A percentile compares a stretch with the other conserved stretches of the same genome.
Evolutionary conservation across 2,888 invertebrate species (phyloP).

Genomic region (Oxytorus armatus): DNA sequence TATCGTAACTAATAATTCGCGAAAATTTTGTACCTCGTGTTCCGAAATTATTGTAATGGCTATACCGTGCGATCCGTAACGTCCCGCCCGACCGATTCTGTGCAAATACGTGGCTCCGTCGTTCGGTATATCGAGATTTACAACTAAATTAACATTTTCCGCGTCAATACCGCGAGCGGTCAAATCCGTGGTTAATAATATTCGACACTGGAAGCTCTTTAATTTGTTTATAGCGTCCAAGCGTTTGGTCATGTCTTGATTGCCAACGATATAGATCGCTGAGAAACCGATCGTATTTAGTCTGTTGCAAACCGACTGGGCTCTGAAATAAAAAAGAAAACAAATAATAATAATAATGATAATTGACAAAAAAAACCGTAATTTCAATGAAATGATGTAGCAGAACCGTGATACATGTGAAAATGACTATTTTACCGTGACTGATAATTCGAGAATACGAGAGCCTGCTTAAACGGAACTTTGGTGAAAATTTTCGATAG

Average conservation of each 20-base stretch:
- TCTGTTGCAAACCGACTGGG: conserved; percentile 91
- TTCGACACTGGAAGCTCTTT: conserved; percentile 92
- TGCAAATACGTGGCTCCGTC: conserved; percentile 95
- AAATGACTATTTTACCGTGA: conserved; percentile 85
- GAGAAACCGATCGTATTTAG: conserved; percentile 91
- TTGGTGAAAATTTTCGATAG: conserved; percentile 89
- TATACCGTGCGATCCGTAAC: conserved; percentile 94
- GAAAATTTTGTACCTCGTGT: conserved; percentile 87
- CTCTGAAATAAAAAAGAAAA: conserved; percentile 85
- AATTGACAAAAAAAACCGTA: not conserved
- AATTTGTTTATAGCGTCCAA: conserved; percentile 91
- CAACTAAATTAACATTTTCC: conserved; percentile 95
- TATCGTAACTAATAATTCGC: conserved; percentile 86
- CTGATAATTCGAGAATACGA: conserved; percentile 96
- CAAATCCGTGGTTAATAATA: conserved; percentile 95
- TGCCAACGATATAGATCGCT: conserved; percentile 91
- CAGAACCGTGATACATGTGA: not conserved
- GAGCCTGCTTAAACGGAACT: conserved; percentile 93
- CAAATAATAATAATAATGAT: conserved; percentile 8
- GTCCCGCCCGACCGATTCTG: conserved; percentile 97
- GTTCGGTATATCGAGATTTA: conserved; percentile 95
- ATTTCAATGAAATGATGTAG: not conserved
- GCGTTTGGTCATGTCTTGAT: conserved; percentile 92
- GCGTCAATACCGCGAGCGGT: conserved; percentile 98
- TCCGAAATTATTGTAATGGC: conserved; percentile 91